phyloP scores from a whole-genome alignment of 2,888 invertebrate genomes.

The Iphiclides podalirius region DNA sequence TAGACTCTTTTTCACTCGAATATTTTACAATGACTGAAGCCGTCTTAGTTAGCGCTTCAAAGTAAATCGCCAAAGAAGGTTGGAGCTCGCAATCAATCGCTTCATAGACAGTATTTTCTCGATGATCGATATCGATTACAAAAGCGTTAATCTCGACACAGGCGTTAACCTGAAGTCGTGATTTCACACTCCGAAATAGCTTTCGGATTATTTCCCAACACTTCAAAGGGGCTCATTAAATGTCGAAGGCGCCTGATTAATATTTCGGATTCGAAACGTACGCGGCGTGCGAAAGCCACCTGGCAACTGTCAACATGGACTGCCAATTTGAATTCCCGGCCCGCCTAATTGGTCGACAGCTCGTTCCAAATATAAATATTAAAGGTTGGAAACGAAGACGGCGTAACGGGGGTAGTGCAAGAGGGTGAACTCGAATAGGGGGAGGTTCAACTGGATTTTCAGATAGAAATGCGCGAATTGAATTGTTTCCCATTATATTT shows the following conservation, averaged over 20 bases:
- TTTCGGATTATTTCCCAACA: slow-evolving; percentile 64
- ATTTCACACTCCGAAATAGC: slow-evolving; percentile 52
- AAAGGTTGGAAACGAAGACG: slow-evolving; percentile 46
- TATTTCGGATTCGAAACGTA: slow-evolving; percentile 52
- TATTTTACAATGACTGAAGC: no score
- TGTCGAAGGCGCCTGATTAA: slow-evolving; percentile 52
- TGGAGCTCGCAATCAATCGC: no score
- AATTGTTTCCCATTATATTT: slow-evolving; percentile 11
- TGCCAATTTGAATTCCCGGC: slow-evolving; percentile 61
- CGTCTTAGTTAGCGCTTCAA: no score
- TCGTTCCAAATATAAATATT: slow-evolving; percentile 62
- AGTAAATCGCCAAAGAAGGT: no score
- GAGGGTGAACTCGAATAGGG: neutral
- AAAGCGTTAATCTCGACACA: slow-evolving; percentile 46
- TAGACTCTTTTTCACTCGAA: no score
- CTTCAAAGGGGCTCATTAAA: slow-evolving; percentile 73
- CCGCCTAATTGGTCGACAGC: slow-evolving; percentile 63
- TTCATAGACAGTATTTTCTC: no score
- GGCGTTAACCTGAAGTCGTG: slow-evolving; percentile 41
- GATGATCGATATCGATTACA: slow-evolving; percentile 45
- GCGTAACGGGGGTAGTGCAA: slow-evolving; percentile 35
- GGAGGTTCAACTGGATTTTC: no score
- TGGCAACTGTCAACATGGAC: slow-evolving; percentile 66
- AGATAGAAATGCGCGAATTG: slow-evolving; percentile 9
- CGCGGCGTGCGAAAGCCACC: slow-evolving; percentile 50